Base-by-base conservation (phyloP, 2,888 invertebrate genomes). In the Chrysina gloriosa region DNA sequence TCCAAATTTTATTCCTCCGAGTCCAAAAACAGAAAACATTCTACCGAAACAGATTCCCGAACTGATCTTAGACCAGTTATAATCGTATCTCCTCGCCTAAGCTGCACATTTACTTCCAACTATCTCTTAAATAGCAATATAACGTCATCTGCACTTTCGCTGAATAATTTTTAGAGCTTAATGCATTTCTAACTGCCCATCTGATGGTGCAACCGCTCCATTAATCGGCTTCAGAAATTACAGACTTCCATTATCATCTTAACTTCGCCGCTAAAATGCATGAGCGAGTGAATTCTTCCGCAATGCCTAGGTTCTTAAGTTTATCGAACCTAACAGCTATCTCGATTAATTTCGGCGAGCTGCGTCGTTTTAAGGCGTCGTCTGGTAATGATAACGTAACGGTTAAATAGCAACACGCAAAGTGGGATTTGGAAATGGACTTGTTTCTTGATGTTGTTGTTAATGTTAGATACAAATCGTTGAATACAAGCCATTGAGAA, bases 101-200 rank as follows among this genome's bases (percentile, higher is more conserved):
- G n/a, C n/a, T n/a, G n/a, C 45, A 45, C 9, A 50, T 29, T 27
- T 29, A 50, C 29, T 50, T 25, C 27, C 23, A 6, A 58, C 58
- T 54, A 54, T 34, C 34, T 54, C 3, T 19, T 1, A 11, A 19
- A 6, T 34, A 54, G 19, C 19, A 34, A 31, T 9, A n/a, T 31
- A 5, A 23, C 4, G 54, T 54, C 54, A 34, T n/a, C 16, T 5
- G 16, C 54, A 54, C 34, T 34, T 34, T 3, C 14, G 50, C 27
- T 21, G 50, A 21, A 11, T 50, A 50, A 36, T 58, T 58, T 39
- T 58, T 39, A 58, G 23, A 39, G 39, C 39, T 58, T 58, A 58
- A 58, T 58, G 39, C 58, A 58, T 36, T 58, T 58, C 58, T 39
- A 58, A 58, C 58, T 58, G 39, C 58, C 39, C 14, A 6, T 2